These are phyloP conservation scores for Idaea aversata DNA, from an alignment of 2,888 invertebrate genomes.

Conservation along the genomic window DNA sequence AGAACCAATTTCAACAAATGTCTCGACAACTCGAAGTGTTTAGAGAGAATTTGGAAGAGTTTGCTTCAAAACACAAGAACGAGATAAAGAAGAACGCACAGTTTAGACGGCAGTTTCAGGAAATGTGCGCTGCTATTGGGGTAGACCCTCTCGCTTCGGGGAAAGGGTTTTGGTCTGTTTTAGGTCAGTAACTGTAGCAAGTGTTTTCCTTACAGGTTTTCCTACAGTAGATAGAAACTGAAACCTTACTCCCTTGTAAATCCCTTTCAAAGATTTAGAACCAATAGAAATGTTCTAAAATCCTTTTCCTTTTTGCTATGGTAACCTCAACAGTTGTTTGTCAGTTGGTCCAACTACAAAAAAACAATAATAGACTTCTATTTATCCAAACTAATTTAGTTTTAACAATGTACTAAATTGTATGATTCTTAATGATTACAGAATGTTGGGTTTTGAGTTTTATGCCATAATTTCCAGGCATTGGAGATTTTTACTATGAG, in stretches of 20 bases:
- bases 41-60: constrained; percentile 94
- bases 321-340: too few species aligned
- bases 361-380: too few species aligned
- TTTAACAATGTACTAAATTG: too few species aligned
- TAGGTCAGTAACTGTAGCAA: constrained; percentile 69
- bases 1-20: constrained; percentile 95
- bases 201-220: background rate
- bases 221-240: background rate
- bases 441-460: too few species aligned
- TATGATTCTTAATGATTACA: too few species aligned
- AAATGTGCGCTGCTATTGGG: constrained; percentile 99
- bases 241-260: background rate
- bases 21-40: constrained; percentile 96
- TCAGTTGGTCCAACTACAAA: too few species aligned
- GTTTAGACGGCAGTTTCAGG: constrained; percentile 97
- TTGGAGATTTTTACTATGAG: constrained; percentile 99
- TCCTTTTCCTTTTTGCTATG: too few species aligned
- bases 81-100: constrained; percentile 97
- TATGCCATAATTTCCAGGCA: constrained; percentile 78
- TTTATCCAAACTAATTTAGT: too few species aligned
- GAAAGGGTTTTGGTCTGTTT: constrained; percentile 98
- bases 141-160: constrained; percentile 98
- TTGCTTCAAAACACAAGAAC: constrained; percentile 95
- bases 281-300: too few species aligned
- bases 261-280: too few species aligned